A percentile compares a stretch with the other conserved stretches of the same genome.
Evolutionary conservation across 1,140 invertebrate genomes (phyloP).

Genomic region (Drosophila seguyi): DNA sequence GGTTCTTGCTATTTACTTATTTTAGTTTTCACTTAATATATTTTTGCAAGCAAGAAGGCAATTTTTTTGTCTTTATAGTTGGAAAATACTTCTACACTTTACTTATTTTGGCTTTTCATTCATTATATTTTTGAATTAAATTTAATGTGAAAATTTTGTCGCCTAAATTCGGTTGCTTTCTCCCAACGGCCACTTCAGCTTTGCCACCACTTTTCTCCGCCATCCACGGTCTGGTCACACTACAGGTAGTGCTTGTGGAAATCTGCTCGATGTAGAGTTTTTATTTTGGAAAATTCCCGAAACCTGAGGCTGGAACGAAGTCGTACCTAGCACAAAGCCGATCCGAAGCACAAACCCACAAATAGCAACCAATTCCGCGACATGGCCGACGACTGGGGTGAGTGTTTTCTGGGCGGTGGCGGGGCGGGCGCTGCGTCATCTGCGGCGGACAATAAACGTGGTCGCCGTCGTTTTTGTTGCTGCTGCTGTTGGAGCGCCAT

Average conservation of each 20-base stretch:
- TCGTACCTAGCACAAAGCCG: slow-evolving; percentile 28
- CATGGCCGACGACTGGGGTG: slow-evolving; percentile 85
- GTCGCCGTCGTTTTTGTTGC: slow-evolving; percentile 46
- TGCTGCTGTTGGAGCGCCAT: slow-evolving; percentile 30
- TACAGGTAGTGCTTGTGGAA: slow-evolving; percentile 20
- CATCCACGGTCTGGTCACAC: slow-evolving; percentile 12
- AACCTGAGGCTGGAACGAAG: slow-evolving; percentile 41
- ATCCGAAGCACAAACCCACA: slow-evolving; percentile 47
- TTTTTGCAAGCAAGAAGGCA: too few species aligned
- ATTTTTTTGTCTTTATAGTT: too few species aligned
- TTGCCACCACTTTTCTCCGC: not conserved
- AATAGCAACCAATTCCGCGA: slow-evolving; percentile 25
- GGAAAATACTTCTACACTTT: too few species aligned
- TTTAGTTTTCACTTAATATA: too few species aligned
- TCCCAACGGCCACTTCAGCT: not conserved
- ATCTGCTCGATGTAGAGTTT: slow-evolving; percentile 39
- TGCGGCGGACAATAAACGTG: slow-evolving; percentile 58
- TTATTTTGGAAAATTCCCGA: slow-evolving; percentile 57
- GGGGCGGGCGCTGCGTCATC: slow-evolving; percentile 63
- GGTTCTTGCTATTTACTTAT: too few species aligned
- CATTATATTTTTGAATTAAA: not conserved
- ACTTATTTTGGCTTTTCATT: not conserved
- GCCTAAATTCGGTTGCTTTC: not conserved
- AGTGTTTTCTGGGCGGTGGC: slow-evolving; percentile 36
- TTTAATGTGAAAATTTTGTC: not conserved